Conservation (phyloP, 2,888 invertebrate genomes). For the Ormia ochracea region DNA sequence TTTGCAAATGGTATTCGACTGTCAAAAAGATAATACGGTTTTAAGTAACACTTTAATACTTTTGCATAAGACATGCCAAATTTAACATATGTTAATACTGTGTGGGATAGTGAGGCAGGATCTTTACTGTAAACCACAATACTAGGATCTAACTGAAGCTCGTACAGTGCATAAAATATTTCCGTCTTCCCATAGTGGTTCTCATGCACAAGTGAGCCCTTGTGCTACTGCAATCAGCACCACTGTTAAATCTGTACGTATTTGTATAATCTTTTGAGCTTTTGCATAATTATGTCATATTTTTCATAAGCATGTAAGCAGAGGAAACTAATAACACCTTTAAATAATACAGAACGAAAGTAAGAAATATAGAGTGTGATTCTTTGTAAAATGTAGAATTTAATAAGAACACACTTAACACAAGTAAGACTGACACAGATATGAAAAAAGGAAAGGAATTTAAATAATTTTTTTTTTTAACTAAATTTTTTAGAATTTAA, state of each 20-base stretch:
- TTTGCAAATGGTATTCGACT: too few relatives aligned
- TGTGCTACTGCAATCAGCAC: background rate
- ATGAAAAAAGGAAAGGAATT: background rate
- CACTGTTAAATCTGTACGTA: constrained; percentile 7
- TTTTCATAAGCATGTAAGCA: constrained; percentile 50
- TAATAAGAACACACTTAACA: background rate
- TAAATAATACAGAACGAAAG: background rate
- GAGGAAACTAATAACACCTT: constrained; percentile 46
- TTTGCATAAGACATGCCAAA: too few relatives aligned
- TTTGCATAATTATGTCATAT: constrained; percentile 57
- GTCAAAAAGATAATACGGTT: too few relatives aligned
- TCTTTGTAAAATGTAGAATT: background rate
- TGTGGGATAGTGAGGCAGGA: too few relatives aligned
- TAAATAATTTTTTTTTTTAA: background rate
- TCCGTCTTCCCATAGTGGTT: too few relatives aligned
- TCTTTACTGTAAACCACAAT: too few relatives aligned
- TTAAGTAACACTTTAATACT: too few relatives aligned
- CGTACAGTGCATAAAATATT: too few relatives aligned
- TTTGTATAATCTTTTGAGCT: constrained; percentile 8
- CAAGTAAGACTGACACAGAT: background rate
- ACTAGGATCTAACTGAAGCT: too few relatives aligned
- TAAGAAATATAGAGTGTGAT: background rate
- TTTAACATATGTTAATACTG: too few relatives aligned
- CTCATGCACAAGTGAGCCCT: too few relatives aligned
- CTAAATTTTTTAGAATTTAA: background rate